phyloP scores from a whole-genome alignment of 2,113 vertebrate species.

The Mixornis gularis region DNA sequence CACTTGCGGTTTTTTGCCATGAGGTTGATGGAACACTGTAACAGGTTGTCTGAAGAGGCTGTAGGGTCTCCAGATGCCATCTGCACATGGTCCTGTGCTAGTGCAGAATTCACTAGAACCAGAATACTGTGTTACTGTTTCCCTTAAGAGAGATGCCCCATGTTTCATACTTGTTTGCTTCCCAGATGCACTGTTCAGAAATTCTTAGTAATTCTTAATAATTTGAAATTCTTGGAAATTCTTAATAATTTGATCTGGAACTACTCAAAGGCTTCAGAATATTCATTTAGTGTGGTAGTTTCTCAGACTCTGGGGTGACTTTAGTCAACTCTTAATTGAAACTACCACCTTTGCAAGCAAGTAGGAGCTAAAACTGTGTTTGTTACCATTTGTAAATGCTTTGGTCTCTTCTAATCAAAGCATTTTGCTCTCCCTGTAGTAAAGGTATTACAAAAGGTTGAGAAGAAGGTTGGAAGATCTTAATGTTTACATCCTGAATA shows the following conservation, averaged over 20 bases:
- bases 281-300: background rate
- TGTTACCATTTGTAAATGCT: background rate
- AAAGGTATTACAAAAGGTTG: background rate
- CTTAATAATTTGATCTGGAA: background rate
- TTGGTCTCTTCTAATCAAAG: background rate
- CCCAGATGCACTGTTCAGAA: background rate
- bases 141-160: background rate
- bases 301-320: background rate
- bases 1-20: background rate
- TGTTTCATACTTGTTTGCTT: background rate
- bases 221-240: background rate
- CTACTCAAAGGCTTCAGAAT: background rate
- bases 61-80: rapidly evolving
- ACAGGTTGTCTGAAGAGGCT: background rate
- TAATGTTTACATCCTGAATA: background rate
- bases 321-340: background rate
- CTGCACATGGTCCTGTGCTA: rapidly evolving
- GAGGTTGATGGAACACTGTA: background rate
- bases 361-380: background rate
- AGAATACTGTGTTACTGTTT: background rate
- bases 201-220: background rate
- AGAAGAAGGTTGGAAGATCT: background rate
- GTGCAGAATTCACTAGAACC: background rate
- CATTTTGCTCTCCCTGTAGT: background rate
- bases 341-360: background rate